Conservation (phyloP, 2,888 invertebrate species). For the Drosophila mulleri region DNA sequence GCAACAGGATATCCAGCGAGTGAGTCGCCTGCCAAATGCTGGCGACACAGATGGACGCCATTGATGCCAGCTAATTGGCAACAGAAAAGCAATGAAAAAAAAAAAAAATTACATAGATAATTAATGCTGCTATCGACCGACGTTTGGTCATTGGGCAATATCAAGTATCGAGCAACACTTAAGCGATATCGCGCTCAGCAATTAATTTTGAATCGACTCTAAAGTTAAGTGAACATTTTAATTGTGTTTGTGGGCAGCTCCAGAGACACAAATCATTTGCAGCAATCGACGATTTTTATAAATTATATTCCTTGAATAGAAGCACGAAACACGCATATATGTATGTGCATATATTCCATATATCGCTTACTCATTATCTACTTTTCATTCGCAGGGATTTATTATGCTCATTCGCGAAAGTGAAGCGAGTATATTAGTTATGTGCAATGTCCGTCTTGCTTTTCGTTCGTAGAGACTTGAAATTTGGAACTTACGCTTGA, state of each 20-base stretch:
- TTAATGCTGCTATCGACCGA: conserved; percentile 26
- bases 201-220: conserved; percentile 11
- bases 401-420: too few relatives aligned
- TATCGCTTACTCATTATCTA: too few relatives aligned
- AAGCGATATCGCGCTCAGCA: background rate
- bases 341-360: background rate
- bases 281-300: background rate
- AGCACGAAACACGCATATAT: background rate
- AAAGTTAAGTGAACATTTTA: conserved; percentile 6
- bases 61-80: conserved; percentile 58
- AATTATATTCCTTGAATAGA: background rate
- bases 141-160: conserved; percentile 15
- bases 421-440: too few relatives aligned
- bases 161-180: background rate
- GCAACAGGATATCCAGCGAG: conserved; percentile 47
- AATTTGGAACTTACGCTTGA: too few relatives aligned
- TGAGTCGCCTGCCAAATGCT: conserved; percentile 8
- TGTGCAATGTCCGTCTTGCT: too few relatives aligned
- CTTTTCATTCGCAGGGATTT: too few relatives aligned
- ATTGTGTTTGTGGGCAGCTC: background rate
- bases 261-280: conserved; percentile 3
- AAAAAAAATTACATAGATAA: conserved; percentile 24
- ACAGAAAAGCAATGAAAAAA: background rate
- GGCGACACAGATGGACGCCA: conserved; percentile 14
- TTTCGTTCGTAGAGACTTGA: too few relatives aligned